Base-by-base conservation (phyloP, 2,113 vertebrate genomes). In the Malurus alboscapulatus region DNA sequence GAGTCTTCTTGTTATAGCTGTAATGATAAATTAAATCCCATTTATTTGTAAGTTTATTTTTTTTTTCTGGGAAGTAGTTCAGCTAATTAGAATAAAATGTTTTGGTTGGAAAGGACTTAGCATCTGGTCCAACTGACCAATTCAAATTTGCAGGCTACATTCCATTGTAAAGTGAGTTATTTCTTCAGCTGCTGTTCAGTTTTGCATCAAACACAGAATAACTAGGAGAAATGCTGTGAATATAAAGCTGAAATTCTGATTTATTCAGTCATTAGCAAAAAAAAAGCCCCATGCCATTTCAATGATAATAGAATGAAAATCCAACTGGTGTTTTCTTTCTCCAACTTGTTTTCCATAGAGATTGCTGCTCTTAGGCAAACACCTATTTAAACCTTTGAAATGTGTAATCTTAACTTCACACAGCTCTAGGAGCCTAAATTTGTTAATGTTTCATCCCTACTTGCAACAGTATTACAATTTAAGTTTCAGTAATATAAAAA, bases 201-300 rank as follows among this genome's bases (percentile, higher is more conserved):
- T 95, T 95, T 94, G 76, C 81, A 82, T 91, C 91, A 93, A 92
- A 93, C 32, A 63, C 82, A 51, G 84, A 95, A 94, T 92, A 96
- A 96, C 72, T 93, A 89, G 71, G 55, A 88, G 73, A 96, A 96
- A 90, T 92, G 68, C 78, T 96, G 80, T 91, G 93, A 93, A 77
- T 91, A 90, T 87, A 88, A 93, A 95, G 80, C 62, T 84, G 78
- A 97, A 96, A 95, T 96, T 95, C 93, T 96, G 96, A 97, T 97
- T 96, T 97, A 95, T 97, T 94, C 95, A 94, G 85, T 97, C 94
- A 97, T 97, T 98, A 97, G 94, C 57, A 82, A 94, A 97, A 38
- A 38, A 93, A 94, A 95, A 91, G 75, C 26, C 55, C 26, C 26
- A 90, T 92, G 73, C 91, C 71, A 94, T 97, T 97, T 95, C 95